A percentile compares a stretch with the other conserved stretches of the same genome.
phyloP scores from a whole-genome alignment of 2,888 invertebrate species.

The Archips xylosteana region DNA sequence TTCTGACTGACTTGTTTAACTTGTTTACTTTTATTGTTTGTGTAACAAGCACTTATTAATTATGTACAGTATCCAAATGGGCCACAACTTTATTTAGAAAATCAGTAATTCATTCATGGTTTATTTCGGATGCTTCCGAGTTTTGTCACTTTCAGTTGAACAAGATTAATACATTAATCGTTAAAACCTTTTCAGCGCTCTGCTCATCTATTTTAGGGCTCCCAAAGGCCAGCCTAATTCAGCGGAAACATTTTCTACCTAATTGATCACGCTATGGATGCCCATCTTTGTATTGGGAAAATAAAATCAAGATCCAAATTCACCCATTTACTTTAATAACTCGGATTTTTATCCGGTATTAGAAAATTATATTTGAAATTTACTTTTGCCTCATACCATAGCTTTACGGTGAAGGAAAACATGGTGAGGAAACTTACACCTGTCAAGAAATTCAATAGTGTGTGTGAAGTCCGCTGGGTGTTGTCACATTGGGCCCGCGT shows the following conservation, averaged over 20 bases:
- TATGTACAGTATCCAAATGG: background rate
- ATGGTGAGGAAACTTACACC: no score
- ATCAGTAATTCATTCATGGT: conserved; percentile 10
- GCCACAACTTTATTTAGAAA: background rate
- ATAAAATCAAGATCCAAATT: background rate
- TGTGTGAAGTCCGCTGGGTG: no score
- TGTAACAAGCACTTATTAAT: background rate
- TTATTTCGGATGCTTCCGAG: background rate
- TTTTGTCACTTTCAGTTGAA: background rate
- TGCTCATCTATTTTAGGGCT: conserved; percentile 25
- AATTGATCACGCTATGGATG: conserved; percentile 21
- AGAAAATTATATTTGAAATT: no score
- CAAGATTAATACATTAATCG: background rate
- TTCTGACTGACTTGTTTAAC: background rate
- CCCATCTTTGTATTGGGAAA: background rate
- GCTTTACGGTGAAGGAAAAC: no score
- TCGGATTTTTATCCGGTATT: no score
- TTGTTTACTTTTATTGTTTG: background rate
- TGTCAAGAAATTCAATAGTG: no score
- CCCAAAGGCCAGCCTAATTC: conserved; percentile 17
- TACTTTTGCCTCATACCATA: no score
- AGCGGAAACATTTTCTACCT: conserved; percentile 33
- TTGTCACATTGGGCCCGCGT: no score
- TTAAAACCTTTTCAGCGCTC: conserved; percentile 2
- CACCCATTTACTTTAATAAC: no score